Conservation (phyloP, 2,113 vertebrate species). For the Oryzias curvinotus region DNA sequence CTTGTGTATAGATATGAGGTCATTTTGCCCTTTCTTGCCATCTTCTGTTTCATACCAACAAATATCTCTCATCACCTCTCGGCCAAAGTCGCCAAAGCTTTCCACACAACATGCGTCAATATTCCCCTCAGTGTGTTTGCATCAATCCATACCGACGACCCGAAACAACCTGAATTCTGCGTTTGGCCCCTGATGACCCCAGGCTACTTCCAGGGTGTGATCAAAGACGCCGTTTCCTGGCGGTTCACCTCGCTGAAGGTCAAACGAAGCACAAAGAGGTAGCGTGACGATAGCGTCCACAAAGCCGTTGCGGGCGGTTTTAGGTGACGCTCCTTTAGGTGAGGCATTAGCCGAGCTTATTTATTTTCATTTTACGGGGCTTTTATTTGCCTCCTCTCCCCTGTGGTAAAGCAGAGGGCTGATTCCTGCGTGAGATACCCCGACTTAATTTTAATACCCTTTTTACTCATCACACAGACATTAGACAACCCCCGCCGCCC, state of each 20-base stretch:
- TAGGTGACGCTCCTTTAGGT: constrained; percentile 90
- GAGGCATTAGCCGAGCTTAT: constrained; percentile 98
- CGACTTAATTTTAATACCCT: constrained; percentile 99
- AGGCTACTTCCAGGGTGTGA: constrained; percentile 9
- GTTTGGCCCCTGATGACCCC: constrained; percentile 19
- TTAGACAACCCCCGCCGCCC: constrained; percentile 74
- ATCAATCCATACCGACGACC: too few relatives aligned
- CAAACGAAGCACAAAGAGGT: constrained; percentile 81
- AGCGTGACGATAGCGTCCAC: constrained; percentile 82
- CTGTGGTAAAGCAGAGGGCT: constrained; percentile 87
- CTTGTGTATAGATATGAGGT: too few relatives aligned
- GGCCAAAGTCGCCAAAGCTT: too few relatives aligned
- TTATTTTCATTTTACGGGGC: constrained; percentile 98
- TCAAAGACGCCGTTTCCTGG: not conserved
- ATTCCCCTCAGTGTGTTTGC: too few relatives aligned
- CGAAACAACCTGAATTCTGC: not conserved
- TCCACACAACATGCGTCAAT: too few relatives aligned
- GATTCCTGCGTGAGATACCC: constrained; percentile 97
- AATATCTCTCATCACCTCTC: too few relatives aligned
- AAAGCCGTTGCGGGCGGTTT: constrained; percentile 83
- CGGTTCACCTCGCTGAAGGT: constrained; percentile 83
- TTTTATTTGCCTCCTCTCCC: constrained; percentile 93
- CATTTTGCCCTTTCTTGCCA: too few relatives aligned
- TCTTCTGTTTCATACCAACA: too few relatives aligned
- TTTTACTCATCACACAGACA: constrained; percentile 99